Evolutionary conservation across 2,113 vertebrate species (phyloP).

Genomic region (Leptodactylus fuscus): DNA sequence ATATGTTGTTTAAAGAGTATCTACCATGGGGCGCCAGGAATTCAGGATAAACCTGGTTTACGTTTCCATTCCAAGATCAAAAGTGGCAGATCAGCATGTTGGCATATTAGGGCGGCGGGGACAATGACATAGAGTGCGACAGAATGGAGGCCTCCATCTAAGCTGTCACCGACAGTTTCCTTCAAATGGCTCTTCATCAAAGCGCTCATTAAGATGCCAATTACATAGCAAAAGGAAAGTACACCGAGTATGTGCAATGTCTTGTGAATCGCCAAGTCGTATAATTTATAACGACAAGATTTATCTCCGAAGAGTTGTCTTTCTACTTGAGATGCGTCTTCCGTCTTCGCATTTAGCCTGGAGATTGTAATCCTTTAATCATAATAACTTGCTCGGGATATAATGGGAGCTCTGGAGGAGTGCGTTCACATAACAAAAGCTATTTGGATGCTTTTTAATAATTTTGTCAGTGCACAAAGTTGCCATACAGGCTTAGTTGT

Average conservation of each 20-base stretch:
- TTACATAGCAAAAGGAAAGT: conserved; percentile 48
- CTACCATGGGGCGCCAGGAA: background rate
- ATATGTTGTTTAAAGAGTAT: background rate
- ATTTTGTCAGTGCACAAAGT: conserved; percentile 25
- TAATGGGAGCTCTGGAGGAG: conserved; percentile 39
- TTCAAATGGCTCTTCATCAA: conserved; percentile 51
- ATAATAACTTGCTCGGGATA: conserved; percentile 42
- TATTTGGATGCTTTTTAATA: conserved; percentile 46
- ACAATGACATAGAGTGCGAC: conserved; percentile 8
- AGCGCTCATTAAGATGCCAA: conserved; percentile 44
- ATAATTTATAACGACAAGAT: conserved; percentile 48
- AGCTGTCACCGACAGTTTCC: conserved; percentile 50
- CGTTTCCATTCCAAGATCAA: background rate
- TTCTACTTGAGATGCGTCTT: conserved; percentile 48
- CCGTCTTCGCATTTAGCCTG: conserved; percentile 44
- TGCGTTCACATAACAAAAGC: conserved; percentile 40
- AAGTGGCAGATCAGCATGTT: conserved; percentile 46
- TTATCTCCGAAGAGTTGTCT: conserved; percentile 44
- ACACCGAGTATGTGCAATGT: conserved; percentile 31
- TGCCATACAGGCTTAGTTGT: conserved; percentile 1
- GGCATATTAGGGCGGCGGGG: conserved; percentile 33
- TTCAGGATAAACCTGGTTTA: background rate
- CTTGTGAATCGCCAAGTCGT: conserved; percentile 31
- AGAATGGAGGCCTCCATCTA: conserved; percentile 20
- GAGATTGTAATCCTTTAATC: conserved; percentile 53